phyloP scores from a whole-genome alignment of 2,888 invertebrate genomes.

The Kuschelorhynchus macadamiae region DNA sequence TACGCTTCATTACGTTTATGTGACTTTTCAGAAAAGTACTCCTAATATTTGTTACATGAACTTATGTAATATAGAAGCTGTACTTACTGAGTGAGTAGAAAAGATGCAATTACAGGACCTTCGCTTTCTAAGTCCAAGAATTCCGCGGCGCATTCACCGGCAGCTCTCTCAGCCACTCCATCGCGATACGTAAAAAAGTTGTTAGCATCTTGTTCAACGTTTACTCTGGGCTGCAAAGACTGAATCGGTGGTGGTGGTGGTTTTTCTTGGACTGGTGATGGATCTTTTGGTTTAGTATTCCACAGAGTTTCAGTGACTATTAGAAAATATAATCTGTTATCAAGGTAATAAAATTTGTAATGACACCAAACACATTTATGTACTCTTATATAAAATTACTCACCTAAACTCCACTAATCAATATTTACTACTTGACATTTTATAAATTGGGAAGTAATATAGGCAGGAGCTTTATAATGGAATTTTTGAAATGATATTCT shows the following conservation, averaged over 20 bases:
- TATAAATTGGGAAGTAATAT: too few relatives aligned
- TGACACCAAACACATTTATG: too few relatives aligned
- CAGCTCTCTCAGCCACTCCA: slow-evolving; percentile 80
- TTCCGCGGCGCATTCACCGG: slow-evolving; percentile 78
- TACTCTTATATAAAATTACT: too few relatives aligned
- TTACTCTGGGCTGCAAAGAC: slow-evolving; percentile 54
- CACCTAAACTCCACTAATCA: too few relatives aligned
- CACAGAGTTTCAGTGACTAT: slow-evolving; percentile 64
- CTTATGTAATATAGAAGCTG: too few relatives aligned
- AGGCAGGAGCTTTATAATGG: too few relatives aligned
- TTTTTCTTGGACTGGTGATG: slow-evolving; percentile 43
- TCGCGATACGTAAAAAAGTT: slow-evolving; percentile 82
- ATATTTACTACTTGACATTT: too few relatives aligned
- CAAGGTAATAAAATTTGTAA: too few relatives aligned
- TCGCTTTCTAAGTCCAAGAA: slow-evolving; percentile 77
- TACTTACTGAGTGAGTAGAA: slow-evolving; percentile 86
- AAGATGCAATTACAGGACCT: slow-evolving; percentile 81
- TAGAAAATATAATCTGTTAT: background rate
- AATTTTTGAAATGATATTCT: too few relatives aligned
- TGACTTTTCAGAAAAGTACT: too few relatives aligned
- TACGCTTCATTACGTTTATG: too few relatives aligned
- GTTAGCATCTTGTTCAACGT: slow-evolving; percentile 72
- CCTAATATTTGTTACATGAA: too few relatives aligned
- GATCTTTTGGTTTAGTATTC: slow-evolving; percentile 56
- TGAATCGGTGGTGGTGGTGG: slow-evolving; percentile 46